Evolutionary conservation across 2,113 vertebrate species (phyloP).

Genomic region (Rhinopomastus cyanomelas): DNA sequence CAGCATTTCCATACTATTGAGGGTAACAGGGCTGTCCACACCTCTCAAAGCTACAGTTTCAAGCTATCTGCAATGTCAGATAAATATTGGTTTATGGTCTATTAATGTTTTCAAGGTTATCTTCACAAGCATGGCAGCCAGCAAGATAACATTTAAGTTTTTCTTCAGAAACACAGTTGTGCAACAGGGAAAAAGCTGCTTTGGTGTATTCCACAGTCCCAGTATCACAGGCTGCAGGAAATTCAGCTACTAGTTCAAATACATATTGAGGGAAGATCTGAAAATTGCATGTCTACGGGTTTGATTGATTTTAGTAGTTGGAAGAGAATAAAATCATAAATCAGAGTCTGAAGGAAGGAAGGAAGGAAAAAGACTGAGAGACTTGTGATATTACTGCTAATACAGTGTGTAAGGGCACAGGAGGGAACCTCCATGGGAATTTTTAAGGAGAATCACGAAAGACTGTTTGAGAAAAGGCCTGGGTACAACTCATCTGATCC

Average conservation of each 20-base stretch:
- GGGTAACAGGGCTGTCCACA: not conserved
- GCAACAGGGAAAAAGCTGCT: not conserved
- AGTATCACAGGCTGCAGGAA: not conserved
- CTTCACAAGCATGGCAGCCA: not conserved
- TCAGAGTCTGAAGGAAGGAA: conserved; percentile 13
- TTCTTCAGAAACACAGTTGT: not conserved
- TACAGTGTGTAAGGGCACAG: not conserved
- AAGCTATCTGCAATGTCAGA: not conserved
- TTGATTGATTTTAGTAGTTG: conserved; percentile 9
- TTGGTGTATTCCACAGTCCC: not conserved
- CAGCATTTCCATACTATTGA: not conserved
- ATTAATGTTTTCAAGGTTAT: conserved; percentile 36
- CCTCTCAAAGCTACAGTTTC: not conserved
- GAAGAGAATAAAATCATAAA: conserved; percentile 22
- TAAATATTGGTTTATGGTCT: conserved; percentile 21
- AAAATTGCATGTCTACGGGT: not conserved
- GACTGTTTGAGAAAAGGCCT: not conserved
- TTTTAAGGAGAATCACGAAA: conserved; percentile 10
- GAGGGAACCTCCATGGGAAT: not conserved
- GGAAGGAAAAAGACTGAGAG: not conserved
- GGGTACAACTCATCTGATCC: conserved; percentile 4
- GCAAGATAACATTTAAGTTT: conserved; percentile 18
- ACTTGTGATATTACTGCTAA: not conserved
- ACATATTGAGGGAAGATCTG: not conserved
- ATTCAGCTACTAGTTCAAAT: not conserved